Evolutionary conservation across 2,113 vertebrate species (phyloP).

Genomic region (Poecilia latipinna): DNA sequence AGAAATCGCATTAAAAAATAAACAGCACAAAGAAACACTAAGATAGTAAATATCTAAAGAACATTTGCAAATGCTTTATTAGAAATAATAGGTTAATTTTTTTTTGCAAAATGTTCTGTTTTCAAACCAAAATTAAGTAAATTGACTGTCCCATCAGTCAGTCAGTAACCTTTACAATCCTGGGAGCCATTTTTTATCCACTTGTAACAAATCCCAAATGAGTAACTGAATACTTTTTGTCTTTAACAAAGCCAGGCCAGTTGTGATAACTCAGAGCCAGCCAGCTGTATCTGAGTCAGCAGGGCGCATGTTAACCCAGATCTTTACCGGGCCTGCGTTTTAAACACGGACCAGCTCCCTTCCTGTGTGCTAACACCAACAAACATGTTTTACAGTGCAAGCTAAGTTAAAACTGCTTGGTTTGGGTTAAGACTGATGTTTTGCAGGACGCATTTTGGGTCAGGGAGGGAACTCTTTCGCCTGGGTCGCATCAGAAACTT

Average conservation of each 20-base stretch:
- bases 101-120: too few species aligned
- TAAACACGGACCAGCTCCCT: neutral
- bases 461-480: neutral
- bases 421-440: neutral
- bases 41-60: too few species aligned
- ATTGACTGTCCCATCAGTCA: too few species aligned
- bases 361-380: neutral
- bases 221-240: too few species aligned
- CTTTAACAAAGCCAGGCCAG: too few species aligned
- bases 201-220: neutral
- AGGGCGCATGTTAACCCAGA: neutral
- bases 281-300: neutral
- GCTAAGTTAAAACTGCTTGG: neutral
- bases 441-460: neutral
- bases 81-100: too few species aligned
- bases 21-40: too few species aligned
- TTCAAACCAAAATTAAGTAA: too few species aligned
- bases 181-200: neutral
- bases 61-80: too few species aligned
- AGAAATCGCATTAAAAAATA: too few species aligned
- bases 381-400: neutral
- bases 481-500: neutral
- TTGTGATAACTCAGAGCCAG: too few species aligned
- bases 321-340: neutral
- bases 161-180: neutral